Percentiles rank a stretch among this genome's conserved stretches.
These are phyloP conservation scores for Branchipolynoe longqiensis DNA, from an alignment of 2,888 invertebrate species.

Conservation along the genomic window DNA sequence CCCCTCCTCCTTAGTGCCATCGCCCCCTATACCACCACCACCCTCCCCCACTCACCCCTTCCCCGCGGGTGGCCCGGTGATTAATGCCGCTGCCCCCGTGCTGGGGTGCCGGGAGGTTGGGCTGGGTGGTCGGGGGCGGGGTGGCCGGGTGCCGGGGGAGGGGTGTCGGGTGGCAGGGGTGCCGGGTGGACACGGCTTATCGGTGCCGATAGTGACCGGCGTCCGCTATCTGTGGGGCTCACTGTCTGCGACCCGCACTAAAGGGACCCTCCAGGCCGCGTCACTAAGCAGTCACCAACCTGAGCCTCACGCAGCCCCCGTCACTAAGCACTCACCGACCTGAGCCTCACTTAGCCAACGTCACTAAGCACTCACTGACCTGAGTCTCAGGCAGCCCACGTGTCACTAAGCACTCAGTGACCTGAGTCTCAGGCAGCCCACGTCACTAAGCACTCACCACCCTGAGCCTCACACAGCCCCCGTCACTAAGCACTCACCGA, in stretches of 20 bases:
- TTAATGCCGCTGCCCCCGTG: background rate
- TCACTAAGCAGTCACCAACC: background rate
- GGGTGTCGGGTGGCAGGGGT: too few relatives aligned
- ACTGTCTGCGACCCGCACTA: background rate
- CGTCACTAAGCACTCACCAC: background rate
- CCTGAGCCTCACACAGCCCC: background rate
- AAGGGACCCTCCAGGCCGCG: background rate
- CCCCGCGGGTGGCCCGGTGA: background rate
- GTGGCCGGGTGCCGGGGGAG: background rate
- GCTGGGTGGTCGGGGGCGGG: background rate
- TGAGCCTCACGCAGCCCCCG: background rate
- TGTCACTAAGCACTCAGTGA: background rate
- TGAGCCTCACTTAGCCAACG: background rate
- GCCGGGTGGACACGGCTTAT: conserved; percentile 4
- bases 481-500: background rate
- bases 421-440: background rate
- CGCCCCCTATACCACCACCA: background rate
- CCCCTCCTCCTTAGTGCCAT: too few relatives aligned
- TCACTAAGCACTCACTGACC: background rate
- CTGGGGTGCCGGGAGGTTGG: background rate
- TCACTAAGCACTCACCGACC: background rate
- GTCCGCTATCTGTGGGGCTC: background rate
- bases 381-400: background rate
- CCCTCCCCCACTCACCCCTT: background rate
- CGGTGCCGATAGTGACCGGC: conserved; percentile 1